Base-by-base conservation (phyloP, 2,113 vertebrate genomes). In the Phalacrocorax carbo region DNA sequence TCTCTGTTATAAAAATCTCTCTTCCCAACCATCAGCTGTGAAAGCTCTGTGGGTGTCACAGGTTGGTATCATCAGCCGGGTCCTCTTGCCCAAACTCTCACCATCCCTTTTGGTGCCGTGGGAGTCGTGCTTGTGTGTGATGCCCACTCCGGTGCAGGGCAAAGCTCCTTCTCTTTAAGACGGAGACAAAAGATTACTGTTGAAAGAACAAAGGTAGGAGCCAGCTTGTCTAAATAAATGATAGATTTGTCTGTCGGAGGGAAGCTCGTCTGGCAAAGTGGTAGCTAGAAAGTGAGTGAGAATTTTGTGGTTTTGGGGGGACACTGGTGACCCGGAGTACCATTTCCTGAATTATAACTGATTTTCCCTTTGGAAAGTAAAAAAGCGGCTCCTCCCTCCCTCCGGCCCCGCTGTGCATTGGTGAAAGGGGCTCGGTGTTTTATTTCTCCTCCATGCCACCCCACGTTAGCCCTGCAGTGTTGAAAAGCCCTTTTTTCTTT, bases 361-460 rank as follows among this genome's bases (percentile, higher is more conserved):
- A 27, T 15, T 71, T 85, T 80, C 76, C 55, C 66, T 72, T 46
- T n/a, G 82, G 86, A 66, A 81, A 77, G 72, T 11, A 36, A 25
- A 36, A 25, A 68, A 66, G 42, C 69, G 0, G 13, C 21, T 57
- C 11, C 58, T 91, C 32, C 48, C 49, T 42, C 22, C 17, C 44
- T 22, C 16, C 2, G 1, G 16, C 52, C 32, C 17, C 1, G 2
- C 23, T 1, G 20, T 6, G 10, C 13, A 2, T 11, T 38, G 42
- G 21, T 25, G 34, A 7, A 21, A 29, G 57, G 64, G 20, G 30
- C 29, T 70, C 2, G 0, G 26, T 48, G 72, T 2, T 30, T 49
- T 26, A 3, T 25, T 49, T 65, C 34, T 29, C 27, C 22, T 62
- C 46, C 26, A 21, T 1, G 3, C 30, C 23, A 3, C 20, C 55